phyloP scores from a whole-genome alignment of 2,113 vertebrate genomes.

The Triplophysa siluroides region DNA sequence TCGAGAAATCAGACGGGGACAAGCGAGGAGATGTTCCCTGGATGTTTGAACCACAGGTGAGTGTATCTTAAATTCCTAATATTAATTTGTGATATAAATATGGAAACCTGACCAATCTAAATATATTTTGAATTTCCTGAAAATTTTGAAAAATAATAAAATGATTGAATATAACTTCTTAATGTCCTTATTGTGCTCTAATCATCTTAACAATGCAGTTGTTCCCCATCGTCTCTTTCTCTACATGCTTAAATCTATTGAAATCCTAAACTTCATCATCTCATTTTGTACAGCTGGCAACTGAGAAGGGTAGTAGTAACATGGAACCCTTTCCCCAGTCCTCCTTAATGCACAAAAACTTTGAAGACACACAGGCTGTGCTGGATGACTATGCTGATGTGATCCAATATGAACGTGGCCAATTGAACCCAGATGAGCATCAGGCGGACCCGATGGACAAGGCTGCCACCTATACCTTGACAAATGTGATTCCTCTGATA shows the following conservation, averaged over 20 bases:
- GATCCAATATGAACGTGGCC: conserved; percentile 69
- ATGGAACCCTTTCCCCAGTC: conserved; percentile 72
- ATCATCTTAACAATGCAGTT: no score
- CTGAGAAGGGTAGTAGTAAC: conserved; percentile 69
- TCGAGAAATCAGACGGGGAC: conserved; percentile 71
- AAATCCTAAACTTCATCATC: not conserved
- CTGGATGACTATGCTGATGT: conserved; percentile 70
- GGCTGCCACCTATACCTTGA: conserved; percentile 71
- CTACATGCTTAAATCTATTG: not conserved
- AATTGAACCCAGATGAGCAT: conserved; percentile 70
- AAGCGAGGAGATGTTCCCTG: conserved; percentile 72
- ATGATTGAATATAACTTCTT: not conserved
- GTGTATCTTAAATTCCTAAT: not conserved
- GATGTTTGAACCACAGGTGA: conserved; percentile 76
- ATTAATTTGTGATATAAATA: no score
- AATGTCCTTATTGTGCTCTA: not conserved
- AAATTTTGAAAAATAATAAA: no score
- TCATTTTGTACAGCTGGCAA: conserved; percentile 59
- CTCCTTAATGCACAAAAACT: conserved; percentile 68
- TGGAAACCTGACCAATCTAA: no score
- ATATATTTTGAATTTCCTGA: no score
- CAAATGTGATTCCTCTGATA: conserved; percentile 69
- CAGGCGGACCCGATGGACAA: conserved; percentile 71
- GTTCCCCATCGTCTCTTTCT: not conserved
- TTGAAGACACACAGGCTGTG: conserved; percentile 72